These are phyloP conservation scores for Streblospio benedicti DNA, from an alignment of 1,140 invertebrate genomes.

Conservation along the genomic window DNA sequence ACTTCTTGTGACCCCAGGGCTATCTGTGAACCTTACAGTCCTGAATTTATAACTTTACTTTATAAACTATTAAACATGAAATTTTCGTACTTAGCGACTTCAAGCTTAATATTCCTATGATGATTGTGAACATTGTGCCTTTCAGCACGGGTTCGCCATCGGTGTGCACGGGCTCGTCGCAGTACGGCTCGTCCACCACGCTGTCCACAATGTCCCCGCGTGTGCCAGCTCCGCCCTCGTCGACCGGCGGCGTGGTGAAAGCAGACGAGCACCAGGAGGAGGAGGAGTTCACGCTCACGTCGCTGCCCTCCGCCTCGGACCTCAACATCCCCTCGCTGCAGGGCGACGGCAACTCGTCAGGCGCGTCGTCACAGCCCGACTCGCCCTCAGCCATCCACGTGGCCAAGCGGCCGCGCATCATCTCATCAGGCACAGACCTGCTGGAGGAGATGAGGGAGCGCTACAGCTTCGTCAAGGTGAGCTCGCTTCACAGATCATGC, in stretches of 20 bases:
- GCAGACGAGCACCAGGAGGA: no score
- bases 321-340: not conserved
- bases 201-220: not conserved
- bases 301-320: slow-evolving; percentile 2
- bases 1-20: not conserved
- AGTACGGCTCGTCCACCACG: no score
- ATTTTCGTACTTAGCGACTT: not conserved
- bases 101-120: not conserved
- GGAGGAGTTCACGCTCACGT: not conserved
- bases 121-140: not conserved
- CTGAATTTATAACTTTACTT: no score
- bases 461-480: slow-evolving; percentile 10
- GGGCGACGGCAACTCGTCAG: not conserved
- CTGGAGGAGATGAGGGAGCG: slow-evolving; percentile 14
- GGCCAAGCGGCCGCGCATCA: slow-evolving; percentile 12
- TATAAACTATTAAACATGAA: not conserved
- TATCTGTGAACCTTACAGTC: not conserved
- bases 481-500: no score
- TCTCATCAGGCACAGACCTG: slow-evolving; percentile 12
- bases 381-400: slow-evolving; percentile 10
- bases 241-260: no score
- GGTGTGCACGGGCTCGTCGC: not conserved
- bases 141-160: not conserved
- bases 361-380: not conserved
- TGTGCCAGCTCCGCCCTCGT: not conserved